Base-by-base conservation (phyloP, 2,113 vertebrate species). In the Seriola quinqueradiata region DNA sequence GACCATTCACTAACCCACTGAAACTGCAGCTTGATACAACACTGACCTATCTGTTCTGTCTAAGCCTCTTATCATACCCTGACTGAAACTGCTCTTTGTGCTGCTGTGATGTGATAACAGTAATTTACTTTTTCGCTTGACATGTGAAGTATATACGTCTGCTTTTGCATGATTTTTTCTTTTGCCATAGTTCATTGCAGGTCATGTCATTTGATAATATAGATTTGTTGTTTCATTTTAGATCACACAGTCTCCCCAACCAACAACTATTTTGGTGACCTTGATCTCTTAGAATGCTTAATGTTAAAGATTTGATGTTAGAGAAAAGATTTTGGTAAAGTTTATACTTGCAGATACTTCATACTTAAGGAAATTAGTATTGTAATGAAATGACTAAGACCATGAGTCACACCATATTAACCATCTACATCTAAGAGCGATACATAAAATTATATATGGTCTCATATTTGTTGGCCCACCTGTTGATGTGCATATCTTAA, bases 71-170 rank as follows among this genome's bases (percentile, higher is more conserved):
- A 57, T 57, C n/a, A 13, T 9, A 57, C 11, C 21, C 52, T 57
- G n/a, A 34, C 57, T 70, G 55, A 82, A 55, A 17, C 25, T 34
- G 48, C 48, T 57, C 77, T 44, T 13, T 71, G 36, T 57, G n/a
- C 21, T 3, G n/a, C 54, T 25, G 10, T 25, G n/a, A 57, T 25
- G 40, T 58, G 72, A 21, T 36, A 44, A 54, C 40, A 40, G 11
- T 50, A 9, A 19, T 81, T 75, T 79, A 65, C 28, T 46, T 72
- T 54, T 54, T n/a, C 0, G 2, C 52, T 54, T 54, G 21, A 23
- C 23, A 54, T 8, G 21, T 54, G 52, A 54, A 21, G 40, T 42
- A 10, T 42, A 11, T 54, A 23, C 21, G 10, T 21, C 21, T 21
- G 21, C 21, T n/a, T 54, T 11, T 54, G 52, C 14, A 50, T 50